Evolutionary conservation across 2,113 vertebrate species (phyloP).

Genomic region (Vulpes ferrilata): DNA sequence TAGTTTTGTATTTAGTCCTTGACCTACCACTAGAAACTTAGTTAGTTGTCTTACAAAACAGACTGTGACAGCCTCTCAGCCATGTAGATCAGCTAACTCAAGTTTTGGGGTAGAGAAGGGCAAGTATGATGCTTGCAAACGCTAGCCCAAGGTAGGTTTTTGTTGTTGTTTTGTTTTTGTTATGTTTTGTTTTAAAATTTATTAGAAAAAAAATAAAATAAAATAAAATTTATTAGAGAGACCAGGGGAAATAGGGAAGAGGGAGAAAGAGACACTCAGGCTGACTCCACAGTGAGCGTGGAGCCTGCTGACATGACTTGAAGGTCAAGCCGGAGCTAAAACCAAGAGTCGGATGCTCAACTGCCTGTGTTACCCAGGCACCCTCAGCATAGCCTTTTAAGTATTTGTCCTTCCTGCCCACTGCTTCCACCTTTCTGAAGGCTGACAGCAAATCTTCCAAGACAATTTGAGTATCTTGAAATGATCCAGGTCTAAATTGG

Average conservation of each 20-base stretch:
- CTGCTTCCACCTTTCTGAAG: background rate
- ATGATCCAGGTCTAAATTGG: background rate
- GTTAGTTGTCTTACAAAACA: background rate
- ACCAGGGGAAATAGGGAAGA: background rate
- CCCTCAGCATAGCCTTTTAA: background rate
- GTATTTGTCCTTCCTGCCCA: background rate
- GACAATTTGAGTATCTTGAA: background rate
- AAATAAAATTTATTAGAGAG: background rate
- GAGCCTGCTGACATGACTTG: background rate
- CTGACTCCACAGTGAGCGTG: background rate
- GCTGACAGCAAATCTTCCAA: background rate
- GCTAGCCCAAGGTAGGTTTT: background rate
- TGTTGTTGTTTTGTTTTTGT: background rate
- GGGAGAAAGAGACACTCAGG: background rate
- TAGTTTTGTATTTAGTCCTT: background rate
- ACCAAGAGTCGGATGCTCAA: background rate
- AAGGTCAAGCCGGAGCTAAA: background rate
- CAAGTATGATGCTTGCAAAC: fast-evolving
- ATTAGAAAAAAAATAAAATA: background rate
- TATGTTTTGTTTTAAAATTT: background rate
- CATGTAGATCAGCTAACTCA: fast-evolving
- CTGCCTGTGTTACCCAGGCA: background rate
- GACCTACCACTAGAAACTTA: background rate
- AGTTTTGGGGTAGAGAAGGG: background rate
- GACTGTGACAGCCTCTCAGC: background rate